phyloP scores from a whole-genome alignment of 2,113 vertebrate genomes.

The Pelodiscus sinensis region DNA sequence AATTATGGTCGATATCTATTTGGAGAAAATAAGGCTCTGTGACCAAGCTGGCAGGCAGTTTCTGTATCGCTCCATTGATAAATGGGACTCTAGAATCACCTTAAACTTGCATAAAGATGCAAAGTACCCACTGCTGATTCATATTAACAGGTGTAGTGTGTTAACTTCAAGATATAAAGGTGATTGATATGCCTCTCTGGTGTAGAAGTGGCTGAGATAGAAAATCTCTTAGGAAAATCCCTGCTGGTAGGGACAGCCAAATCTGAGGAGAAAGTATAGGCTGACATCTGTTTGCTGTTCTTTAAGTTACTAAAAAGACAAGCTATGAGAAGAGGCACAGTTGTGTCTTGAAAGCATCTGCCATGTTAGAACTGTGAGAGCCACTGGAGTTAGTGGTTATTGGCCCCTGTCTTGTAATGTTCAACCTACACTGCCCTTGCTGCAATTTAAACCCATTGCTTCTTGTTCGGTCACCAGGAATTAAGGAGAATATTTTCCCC shows the following conservation, averaged over 20 bases:
- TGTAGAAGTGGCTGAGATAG: not conserved
- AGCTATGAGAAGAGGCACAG: not conserved
- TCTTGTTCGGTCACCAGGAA: no score
- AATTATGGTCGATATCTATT: not conserved
- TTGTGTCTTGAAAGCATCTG: not conserved
- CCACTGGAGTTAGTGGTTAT: not conserved
- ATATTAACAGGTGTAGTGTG: not conserved
- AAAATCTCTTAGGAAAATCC: not conserved
- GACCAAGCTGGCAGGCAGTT: not conserved
- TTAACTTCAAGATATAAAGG: not conserved
- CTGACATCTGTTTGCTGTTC: not conserved
- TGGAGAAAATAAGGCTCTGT: not conserved
- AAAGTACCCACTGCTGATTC: not conserved
- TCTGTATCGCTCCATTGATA: not conserved
- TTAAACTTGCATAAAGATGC: not conserved
- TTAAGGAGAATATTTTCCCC: no score
- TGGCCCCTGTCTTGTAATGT: no score
- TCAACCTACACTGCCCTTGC: no score
- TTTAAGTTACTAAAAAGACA: not conserved
- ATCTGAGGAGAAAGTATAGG: not conserved
- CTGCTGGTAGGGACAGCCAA: not conserved
- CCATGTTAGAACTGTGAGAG: not conserved
- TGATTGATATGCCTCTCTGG: not conserved
- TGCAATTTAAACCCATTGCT: no score
- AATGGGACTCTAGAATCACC: not conserved